These are phyloP conservation scores for Moxostoma hubbsi DNA, from an alignment of 2,797 vertebrate genomes.

Conservation along the genomic window DNA sequence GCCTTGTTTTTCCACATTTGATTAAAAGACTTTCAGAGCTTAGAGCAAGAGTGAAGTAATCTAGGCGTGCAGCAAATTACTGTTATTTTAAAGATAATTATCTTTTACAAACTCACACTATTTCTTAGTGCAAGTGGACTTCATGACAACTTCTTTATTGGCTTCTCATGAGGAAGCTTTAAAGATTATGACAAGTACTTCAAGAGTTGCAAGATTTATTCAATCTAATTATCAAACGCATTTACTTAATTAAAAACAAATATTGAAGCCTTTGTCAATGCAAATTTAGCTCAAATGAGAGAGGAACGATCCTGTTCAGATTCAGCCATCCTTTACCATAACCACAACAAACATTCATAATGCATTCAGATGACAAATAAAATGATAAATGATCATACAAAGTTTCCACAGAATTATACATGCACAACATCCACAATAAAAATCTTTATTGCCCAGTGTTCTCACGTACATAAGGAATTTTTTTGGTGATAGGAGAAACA, in stretches of 20 bases:
- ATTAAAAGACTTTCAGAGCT: slow-evolving; percentile 46
- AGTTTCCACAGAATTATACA: too few species aligned
- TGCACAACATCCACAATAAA: too few species aligned
- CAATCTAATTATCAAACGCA: background rate
- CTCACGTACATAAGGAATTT: too few species aligned
- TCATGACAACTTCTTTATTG: slow-evolving; percentile 48
- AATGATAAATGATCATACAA: too few species aligned
- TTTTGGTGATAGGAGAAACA: too few species aligned
- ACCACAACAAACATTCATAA: too few species aligned
- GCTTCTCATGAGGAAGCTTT: slow-evolving; percentile 2
- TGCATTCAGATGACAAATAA: too few species aligned
- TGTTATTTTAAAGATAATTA: slow-evolving; percentile 43
- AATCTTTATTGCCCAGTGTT: too few species aligned
- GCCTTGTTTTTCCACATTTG: slow-evolving; percentile 50
- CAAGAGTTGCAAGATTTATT: background rate
- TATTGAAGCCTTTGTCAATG: slow-evolving; percentile 3
- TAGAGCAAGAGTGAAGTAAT: slow-evolving; percentile 42
- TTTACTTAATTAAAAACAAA: background rate
- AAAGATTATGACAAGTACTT: slow-evolving; percentile 9
- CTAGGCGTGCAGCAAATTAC: slow-evolving; percentile 42
- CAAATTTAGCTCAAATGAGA: background rate
- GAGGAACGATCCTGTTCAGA: background rate
- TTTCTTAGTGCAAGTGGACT: slow-evolving; percentile 4
- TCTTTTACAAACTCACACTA: slow-evolving; percentile 29
- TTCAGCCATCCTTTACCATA: too few species aligned